These are phyloP conservation scores for Bergia sp. DNA, from an alignment of 92 coral and sea anemone species.

Conservation along the genomic window DNA sequence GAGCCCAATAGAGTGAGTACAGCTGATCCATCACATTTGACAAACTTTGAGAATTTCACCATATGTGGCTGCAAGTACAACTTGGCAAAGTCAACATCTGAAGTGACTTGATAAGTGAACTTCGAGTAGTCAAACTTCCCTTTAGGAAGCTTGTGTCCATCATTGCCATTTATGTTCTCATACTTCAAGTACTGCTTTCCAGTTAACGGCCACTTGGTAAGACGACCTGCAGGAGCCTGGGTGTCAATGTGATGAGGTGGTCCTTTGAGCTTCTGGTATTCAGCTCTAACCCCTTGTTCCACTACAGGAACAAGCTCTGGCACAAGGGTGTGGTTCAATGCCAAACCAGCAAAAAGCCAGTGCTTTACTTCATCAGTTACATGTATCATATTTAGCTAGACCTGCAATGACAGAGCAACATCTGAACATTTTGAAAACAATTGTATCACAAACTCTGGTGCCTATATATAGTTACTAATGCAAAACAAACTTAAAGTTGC, in stretches of 20 bases:
- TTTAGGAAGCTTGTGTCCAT: not conserved
- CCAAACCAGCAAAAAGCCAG: not conserved
- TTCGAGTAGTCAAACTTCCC: conserved; percentile 20
- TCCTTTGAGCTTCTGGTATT: not conserved
- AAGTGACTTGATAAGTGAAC: conserved; percentile 2
- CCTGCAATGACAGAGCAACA: not conserved
- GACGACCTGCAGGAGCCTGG: conserved; percentile 1
- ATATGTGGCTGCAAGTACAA: conserved; percentile 55
- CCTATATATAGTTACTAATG: too few species aligned
- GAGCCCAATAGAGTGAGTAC: conserved; percentile 39
- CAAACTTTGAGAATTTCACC: conserved; percentile 59
- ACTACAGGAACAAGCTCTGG: not conserved
- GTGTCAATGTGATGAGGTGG: not conserved
- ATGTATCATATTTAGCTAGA: not conserved
- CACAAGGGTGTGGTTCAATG: not conserved
- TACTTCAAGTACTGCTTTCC: conserved; percentile 35
- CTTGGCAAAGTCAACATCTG: conserved; percentile 56
- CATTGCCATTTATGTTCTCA: conserved; percentile 45
- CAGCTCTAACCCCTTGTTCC: conserved; percentile 6
- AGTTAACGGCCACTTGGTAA: conserved; percentile 6
- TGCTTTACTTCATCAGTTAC: not conserved
- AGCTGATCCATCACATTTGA: conserved; percentile 52
- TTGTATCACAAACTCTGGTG: too few species aligned
- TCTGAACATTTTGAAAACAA: too few species aligned
- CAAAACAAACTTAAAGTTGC: too few species aligned